These are phyloP conservation scores for Acleris laterana DNA, from an alignment of 2,888 invertebrate genomes.

Conservation along the genomic window DNA sequence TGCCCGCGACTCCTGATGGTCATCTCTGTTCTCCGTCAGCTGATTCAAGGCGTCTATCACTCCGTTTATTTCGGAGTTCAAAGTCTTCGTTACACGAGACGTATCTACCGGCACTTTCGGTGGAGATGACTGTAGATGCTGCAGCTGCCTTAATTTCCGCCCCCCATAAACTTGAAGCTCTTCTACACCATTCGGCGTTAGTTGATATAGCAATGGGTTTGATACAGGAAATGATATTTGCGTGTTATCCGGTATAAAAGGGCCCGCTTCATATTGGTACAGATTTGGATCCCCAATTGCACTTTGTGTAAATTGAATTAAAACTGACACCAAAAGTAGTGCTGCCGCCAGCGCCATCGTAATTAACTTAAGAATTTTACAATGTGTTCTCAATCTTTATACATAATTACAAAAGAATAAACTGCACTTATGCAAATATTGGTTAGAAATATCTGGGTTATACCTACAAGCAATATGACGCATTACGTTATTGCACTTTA, in stretches of 20 bases:
- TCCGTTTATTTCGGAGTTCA: constrained; percentile 49
- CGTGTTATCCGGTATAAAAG: constrained; percentile 40
- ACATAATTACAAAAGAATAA: constrained; percentile 9
- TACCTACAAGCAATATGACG: constrained; percentile 48
- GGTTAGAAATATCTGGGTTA: constrained; percentile 51
- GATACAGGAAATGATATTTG: constrained; percentile 35
- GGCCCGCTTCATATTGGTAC: constrained; percentile 55
- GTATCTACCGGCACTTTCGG: constrained; percentile 41
- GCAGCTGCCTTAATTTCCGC: constrained; percentile 23
- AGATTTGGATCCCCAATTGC: constrained; percentile 24
- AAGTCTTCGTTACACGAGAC: constrained; percentile 39
- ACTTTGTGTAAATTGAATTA: constrained; percentile 38
- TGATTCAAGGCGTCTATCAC: constrained; percentile 53
- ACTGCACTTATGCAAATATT: constrained; percentile 56
- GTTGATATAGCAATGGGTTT: constrained; percentile 20
- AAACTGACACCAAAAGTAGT: constrained; percentile 47
- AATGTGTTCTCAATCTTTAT: constrained; percentile 40
- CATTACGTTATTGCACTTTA: constrained; percentile 60
- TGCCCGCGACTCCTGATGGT: constrained; percentile 43
- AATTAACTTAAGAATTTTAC: constrained; percentile 44
- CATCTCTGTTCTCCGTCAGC: constrained; percentile 46
- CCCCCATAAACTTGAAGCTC: constrained; percentile 36
- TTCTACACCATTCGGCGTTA: constrained; percentile 19
- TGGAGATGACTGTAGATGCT: constrained; percentile 37
- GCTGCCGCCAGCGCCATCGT: constrained; percentile 53